phyloP scores from a whole-genome alignment of 2,797 vertebrate species.

The Pipistrellus pipistrellus region DNA sequence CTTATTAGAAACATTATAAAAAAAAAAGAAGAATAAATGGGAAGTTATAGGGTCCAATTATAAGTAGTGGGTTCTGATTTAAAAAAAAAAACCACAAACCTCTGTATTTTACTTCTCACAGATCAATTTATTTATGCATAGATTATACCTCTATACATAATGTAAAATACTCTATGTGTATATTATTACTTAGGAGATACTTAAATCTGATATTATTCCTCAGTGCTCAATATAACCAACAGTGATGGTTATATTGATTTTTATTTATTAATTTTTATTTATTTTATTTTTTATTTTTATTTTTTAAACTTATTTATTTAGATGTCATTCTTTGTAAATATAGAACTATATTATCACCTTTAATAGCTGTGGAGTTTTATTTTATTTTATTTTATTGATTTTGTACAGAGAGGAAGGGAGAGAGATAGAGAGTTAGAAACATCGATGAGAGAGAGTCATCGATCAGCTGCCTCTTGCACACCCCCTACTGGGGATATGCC shows the following conservation, averaged over 20 bases:
- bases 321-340: no score
- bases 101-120: neutral
- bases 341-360: no score
- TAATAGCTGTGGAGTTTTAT: no score
- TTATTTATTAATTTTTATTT: neutral
- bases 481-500: no score
- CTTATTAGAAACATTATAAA: neutral
- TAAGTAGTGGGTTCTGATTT: neutral
- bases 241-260: neutral
- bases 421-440: no score
- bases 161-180: neutral
- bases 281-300: no score
- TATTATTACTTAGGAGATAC: conserved; percentile 30
- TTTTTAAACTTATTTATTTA: no score
- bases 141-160: neutral
- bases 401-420: no score
- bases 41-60: neutral
- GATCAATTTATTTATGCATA: neutral
- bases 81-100: neutral
- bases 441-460: no score
- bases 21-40: neutral
- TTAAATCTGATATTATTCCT: neutral
- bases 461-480: no score
- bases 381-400: no score
- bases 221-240: neutral